These are phyloP conservation scores for Ochotona princeps DNA, from an alignment of 2,113 vertebrate species.

Conservation along the genomic window DNA sequence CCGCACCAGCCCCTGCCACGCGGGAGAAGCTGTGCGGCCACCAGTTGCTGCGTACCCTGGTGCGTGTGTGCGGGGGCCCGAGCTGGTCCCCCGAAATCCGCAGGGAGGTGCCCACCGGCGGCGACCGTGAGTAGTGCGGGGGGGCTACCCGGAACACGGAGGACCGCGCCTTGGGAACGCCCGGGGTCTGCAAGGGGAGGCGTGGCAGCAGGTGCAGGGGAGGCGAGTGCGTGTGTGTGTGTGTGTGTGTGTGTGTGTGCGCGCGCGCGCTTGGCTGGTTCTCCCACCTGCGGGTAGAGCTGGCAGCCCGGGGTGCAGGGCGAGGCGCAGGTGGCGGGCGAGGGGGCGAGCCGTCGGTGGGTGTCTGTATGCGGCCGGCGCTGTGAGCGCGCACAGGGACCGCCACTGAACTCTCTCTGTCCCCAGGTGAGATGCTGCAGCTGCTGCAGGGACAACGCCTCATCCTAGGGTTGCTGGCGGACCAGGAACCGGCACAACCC, in stretches of 20 bases:
- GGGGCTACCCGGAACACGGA: too few relatives aligned
- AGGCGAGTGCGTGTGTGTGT: not conserved
- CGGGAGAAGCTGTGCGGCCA: conserved; percentile 59
- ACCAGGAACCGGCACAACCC: not conserved
- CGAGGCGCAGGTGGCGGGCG: too few relatives aligned
- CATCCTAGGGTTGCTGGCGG: not conserved
- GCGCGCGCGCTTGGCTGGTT: too few relatives aligned
- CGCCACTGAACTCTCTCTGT: not conserved
- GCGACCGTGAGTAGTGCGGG: conserved; percentile 59
- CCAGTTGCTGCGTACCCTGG: conserved; percentile 60
- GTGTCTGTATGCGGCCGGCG: too few relatives aligned
- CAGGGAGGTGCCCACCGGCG: not conserved
- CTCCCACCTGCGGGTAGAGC: too few relatives aligned
- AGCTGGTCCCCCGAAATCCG: conserved; percentile 50
- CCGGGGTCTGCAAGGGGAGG: too few relatives aligned
- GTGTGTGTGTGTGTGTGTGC: too few relatives aligned
- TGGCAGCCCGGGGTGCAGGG: too few relatives aligned
- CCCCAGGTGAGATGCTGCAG: conserved; percentile 62
- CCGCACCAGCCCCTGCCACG: rapidly evolving
- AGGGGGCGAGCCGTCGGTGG: too few relatives aligned
- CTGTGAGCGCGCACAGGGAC: too few relatives aligned
- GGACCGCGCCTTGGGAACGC: too few relatives aligned
- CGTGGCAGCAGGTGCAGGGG: not conserved
- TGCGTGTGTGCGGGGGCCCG: conserved; percentile 70
- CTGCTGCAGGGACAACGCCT: conserved; percentile 54